Evolutionary conservation across 2,113 vertebrate genomes (phyloP).

Genomic region (Cariama cristata): DNA sequence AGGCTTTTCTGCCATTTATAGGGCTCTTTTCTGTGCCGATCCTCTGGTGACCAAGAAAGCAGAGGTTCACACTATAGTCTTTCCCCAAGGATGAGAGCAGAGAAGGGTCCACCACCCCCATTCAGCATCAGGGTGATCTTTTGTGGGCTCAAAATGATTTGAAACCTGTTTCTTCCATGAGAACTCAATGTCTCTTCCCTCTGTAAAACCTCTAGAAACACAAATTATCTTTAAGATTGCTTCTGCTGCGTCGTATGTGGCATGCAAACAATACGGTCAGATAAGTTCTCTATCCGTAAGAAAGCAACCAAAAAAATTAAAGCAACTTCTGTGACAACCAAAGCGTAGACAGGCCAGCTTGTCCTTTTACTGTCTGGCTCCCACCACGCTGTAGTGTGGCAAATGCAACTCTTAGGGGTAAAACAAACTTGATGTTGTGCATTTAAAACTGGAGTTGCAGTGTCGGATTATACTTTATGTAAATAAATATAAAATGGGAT

Average conservation of each 20-base stretch:
- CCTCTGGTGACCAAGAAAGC: not conserved
- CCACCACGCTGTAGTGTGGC: not conserved
- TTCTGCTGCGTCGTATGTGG: not conserved
- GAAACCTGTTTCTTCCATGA: not conserved
- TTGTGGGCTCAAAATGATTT: not conserved
- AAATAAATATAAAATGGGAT: not conserved
- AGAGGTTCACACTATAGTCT: not conserved
- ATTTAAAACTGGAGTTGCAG: not conserved
- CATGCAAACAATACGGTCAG: accelerated
- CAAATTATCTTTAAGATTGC: not conserved
- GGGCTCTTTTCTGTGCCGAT: not conserved
- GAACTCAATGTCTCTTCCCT: not conserved
- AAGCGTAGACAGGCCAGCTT: not conserved
- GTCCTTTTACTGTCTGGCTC: not conserved
- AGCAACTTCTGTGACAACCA: not conserved
- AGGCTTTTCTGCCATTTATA: not conserved
- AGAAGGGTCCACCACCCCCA: not conserved
- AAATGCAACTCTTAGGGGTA: not conserved
- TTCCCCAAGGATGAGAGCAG: not conserved
- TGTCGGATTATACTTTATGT: accelerated
- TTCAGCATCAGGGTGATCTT: not conserved
- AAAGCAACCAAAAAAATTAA: not conserved
- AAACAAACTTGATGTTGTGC: not conserved
- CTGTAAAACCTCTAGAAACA: not conserved
- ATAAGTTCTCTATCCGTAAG: not conserved